phyloP scores from a whole-genome alignment of 1,140 invertebrate species.

The Idris sp. region DNA sequence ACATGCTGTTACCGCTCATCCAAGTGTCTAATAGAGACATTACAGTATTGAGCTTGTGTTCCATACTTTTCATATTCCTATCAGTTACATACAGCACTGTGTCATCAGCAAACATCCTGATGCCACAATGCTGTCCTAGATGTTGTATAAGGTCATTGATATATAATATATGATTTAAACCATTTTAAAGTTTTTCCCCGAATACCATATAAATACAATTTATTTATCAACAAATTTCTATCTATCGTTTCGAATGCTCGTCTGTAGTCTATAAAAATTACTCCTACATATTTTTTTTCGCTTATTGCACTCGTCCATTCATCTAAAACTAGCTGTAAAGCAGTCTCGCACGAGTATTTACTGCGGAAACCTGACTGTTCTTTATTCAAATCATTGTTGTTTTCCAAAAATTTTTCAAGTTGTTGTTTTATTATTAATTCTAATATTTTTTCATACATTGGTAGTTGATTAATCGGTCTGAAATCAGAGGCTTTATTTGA shows the following conservation, averaged over 20 bases:
- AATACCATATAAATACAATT: slow-evolving; percentile 1
- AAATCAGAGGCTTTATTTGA: too few species aligned
- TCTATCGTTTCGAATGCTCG: slow-evolving; percentile 5
- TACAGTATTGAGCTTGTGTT: slow-evolving; percentile 8
- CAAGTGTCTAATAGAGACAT: slow-evolving; percentile 4
- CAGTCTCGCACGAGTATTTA: slow-evolving; percentile 4
- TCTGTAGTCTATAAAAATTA: slow-evolving; percentile 2
- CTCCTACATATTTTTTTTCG: not conserved
- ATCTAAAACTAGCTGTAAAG: slow-evolving; percentile 4
- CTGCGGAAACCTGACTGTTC: too few species aligned
- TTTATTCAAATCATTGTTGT: too few species aligned
- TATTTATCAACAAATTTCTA: slow-evolving; percentile 2
- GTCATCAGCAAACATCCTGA: slow-evolving; percentile 29
- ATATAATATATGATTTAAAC: slow-evolving; percentile 9
- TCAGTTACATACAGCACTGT: slow-evolving; percentile 17
- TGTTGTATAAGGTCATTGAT: slow-evolving; percentile 19
- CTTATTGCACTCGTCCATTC: not conserved
- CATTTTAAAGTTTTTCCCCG: not conserved
- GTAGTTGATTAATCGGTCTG: too few species aligned
- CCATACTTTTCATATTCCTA: slow-evolving; percentile 14
- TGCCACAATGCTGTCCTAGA: slow-evolving; percentile 13
- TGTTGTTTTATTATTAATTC: too few species aligned
- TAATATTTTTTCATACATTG: too few species aligned
- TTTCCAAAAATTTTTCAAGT: too few species aligned
- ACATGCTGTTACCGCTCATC: slow-evolving; percentile 14